phyloP scores from a whole-genome alignment of 64 coral and sea anemone genomes.

The Montipora efflorescens region DNA sequence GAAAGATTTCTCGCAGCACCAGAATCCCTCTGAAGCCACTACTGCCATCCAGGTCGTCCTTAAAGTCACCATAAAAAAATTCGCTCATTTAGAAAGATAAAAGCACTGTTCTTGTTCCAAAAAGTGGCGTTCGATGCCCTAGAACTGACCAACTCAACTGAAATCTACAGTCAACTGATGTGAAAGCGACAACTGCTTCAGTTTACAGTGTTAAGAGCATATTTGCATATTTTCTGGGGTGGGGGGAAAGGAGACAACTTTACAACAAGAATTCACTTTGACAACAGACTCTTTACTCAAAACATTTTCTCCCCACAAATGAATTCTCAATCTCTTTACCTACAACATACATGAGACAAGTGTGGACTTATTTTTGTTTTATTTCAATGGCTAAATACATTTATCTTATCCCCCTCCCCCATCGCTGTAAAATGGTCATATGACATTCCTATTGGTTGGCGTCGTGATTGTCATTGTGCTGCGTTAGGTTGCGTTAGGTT shows the following conservation, averaged over 20 bases:
- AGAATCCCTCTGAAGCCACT: slow-evolving; percentile 3
- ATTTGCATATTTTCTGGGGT: slow-evolving; percentile 12
- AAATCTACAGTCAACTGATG: not conserved
- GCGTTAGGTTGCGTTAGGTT: not conserved
- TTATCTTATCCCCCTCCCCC: not conserved
- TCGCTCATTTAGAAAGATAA: slow-evolving; percentile 71
- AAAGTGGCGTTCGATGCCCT: not conserved
- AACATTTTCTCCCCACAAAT: not conserved
- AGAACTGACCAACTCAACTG: not conserved
- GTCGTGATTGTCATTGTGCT: not conserved
- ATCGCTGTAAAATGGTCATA: not conserved
- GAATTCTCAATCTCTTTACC: not conserved
- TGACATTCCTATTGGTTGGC: not conserved
- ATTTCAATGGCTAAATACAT: not conserved
- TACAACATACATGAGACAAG: not conserved
- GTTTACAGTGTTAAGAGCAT: not conserved
- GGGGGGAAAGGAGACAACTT: not conserved
- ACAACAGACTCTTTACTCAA: not conserved
- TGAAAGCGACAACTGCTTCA: not conserved
- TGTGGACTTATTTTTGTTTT: too few relatives aligned
- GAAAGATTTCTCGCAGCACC: slow-evolving; percentile 61
- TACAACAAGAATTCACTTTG: not conserved
- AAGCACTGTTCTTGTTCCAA: not conserved
- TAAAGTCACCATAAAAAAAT: slow-evolving; percentile 40
- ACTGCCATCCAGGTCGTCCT: slow-evolving; percentile 78